Conservation (phyloP, 2,888 invertebrate genomes). For the Ernsta delagoae region DNA sequence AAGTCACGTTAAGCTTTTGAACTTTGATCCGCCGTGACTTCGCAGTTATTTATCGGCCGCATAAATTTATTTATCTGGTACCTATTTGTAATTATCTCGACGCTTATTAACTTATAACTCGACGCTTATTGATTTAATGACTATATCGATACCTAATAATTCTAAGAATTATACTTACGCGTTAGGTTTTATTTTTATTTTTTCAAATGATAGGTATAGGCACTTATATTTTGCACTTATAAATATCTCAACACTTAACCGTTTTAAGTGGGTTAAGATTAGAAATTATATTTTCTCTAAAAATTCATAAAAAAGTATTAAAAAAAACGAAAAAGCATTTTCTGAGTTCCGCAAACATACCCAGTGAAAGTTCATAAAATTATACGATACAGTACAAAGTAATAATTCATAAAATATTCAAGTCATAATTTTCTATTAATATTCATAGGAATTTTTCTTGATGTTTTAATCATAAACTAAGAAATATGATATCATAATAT, state of each 20-base stretch:
- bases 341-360: not conserved
- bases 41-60: conserved; percentile 10
- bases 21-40: conserved; percentile 31
- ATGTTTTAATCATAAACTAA: not conserved
- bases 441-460: conserved; percentile 2
- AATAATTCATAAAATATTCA: conserved; percentile 5
- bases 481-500: not conserved
- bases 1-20: conserved; percentile 30
- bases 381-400: not conserved
- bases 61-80: conserved; percentile 16
- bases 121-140: not conserved
- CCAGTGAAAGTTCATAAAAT: not conserved
- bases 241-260: too few relatives aligned
- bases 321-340: not conserved
- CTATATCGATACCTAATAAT: too few relatives aligned
- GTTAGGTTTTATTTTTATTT: too few relatives aligned
- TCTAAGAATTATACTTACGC: too few relatives aligned
- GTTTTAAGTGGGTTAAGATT: too few relatives aligned
- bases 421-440: conserved; percentile 1
- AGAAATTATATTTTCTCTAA: too few relatives aligned
- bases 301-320: not conserved
- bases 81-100: not conserved
- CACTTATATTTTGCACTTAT: too few relatives aligned
- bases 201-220: too few relatives aligned
- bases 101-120: not conserved